These are phyloP conservation scores for Nyctibius grandis DNA, from an alignment of 2,797 vertebrate species.

Conservation along the genomic window DNA sequence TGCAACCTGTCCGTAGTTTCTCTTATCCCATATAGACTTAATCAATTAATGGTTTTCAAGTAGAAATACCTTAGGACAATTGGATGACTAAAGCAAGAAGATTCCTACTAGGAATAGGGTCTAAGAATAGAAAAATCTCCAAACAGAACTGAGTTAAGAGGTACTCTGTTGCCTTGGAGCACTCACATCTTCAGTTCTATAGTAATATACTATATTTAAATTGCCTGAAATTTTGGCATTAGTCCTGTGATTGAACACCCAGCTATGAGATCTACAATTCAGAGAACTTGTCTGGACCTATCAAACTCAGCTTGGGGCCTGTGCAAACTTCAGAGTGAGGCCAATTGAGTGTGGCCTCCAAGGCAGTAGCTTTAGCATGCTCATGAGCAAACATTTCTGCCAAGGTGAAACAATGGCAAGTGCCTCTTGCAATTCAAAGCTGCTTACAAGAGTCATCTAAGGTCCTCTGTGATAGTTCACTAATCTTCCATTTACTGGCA, in stretches of 20 bases:
- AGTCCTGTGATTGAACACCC: neutral
- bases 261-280: neutral
- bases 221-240: neutral
- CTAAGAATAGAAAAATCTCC: neutral
- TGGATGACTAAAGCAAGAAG: neutral
- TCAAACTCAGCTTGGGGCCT: neutral
- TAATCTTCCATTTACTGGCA: neutral
- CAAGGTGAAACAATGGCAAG: neutral
- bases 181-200: neutral
- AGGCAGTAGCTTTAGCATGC: neutral
- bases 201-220: neutral
- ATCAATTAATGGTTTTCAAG: neutral
- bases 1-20: neutral
- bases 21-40: neutral
- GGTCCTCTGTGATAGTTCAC: neutral
- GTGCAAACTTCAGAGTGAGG: neutral
- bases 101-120: neutral
- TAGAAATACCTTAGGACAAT: neutral
- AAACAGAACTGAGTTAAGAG: neutral
- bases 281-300: neutral
- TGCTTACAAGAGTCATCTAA: neutral
- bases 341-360: neutral
- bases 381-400: neutral
- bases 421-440: neutral
- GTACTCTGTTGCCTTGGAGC: neutral